Conservation (phyloP, 2,113 vertebrate genomes). For the Oryzias javanicus region DNA sequence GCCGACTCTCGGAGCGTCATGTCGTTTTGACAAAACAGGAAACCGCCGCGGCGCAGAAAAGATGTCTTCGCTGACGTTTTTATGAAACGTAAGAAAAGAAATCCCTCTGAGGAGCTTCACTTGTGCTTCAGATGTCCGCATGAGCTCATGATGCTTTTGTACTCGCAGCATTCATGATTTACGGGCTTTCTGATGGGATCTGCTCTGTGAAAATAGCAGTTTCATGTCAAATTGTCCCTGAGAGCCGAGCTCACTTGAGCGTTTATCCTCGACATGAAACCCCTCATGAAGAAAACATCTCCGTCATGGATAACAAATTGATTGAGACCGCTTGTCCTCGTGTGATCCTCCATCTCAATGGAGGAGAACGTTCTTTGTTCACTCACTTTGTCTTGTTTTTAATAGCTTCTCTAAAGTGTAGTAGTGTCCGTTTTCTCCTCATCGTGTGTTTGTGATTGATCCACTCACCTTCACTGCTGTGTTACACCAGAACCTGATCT, state of each 20-base stretch:
- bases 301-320: slow-evolving; percentile 35
- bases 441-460: no score
- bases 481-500: no score
- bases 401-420: slow-evolving; percentile 26
- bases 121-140: neutral
- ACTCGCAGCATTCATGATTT: neutral
- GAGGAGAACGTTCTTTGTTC: slow-evolving; percentile 27
- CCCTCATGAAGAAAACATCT: slow-evolving; percentile 12
- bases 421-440: slow-evolving; percentile 51
- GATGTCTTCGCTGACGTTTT: slow-evolving; percentile 4
- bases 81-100: neutral
- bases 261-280: slow-evolving; percentile 2
- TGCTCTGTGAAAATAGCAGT: slow-evolving; percentile 2
- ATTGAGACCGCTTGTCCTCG: slow-evolving; percentile 2
- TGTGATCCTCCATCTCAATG: slow-evolving; percentile 28
- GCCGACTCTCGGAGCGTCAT: slow-evolving; percentile 21
- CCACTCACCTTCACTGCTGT: slow-evolving; percentile 22
- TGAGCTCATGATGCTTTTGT: neutral
- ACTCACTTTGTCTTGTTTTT: slow-evolving; percentile 42
- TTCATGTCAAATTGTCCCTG: neutral
- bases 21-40: slow-evolving; percentile 6
- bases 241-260: slow-evolving; percentile 9
- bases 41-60: neutral
- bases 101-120: neutral
- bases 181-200: neutral